Evolutionary conservation across 2,113 vertebrate genomes (phyloP).

Genomic region (Poeciliopsis turrubarensis): DNA sequence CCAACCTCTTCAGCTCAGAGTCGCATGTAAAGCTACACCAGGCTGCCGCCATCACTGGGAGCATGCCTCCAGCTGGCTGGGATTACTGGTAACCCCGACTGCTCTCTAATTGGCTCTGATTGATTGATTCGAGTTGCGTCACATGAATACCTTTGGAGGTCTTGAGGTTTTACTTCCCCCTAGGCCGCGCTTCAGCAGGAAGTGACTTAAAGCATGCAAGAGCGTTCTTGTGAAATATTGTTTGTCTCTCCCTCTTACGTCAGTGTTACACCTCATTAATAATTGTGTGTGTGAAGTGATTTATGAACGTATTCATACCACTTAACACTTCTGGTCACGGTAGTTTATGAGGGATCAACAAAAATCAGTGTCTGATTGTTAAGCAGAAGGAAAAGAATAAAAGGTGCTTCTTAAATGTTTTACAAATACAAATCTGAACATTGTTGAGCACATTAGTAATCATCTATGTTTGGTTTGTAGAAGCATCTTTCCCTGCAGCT

Average conservation of each 20-base stretch:
- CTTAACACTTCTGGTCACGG: constrained; percentile 1
- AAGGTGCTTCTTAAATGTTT: not conserved
- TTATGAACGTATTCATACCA: not conserved
- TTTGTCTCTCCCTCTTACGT: not conserved
- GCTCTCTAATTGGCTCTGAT: constrained; percentile 68
- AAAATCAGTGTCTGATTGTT: not conserved
- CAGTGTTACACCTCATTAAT: constrained; percentile 13
- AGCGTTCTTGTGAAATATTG: constrained; percentile 25
- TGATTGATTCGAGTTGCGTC: constrained; percentile 58
- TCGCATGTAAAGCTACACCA: constrained; percentile 11
- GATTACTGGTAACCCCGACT: constrained; percentile 52
- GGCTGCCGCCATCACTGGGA: constrained; percentile 37
- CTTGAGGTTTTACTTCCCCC: constrained; percentile 48
- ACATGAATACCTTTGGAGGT: constrained; percentile 32
- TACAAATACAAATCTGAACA: too few relatives aligned
- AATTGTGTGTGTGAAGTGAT: not conserved
- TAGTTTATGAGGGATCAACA: not conserved
- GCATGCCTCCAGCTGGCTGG: constrained; percentile 52
- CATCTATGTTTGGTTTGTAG: not conserved
- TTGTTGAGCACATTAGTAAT: not conserved
- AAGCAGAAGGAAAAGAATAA: not conserved
- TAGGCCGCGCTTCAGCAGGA: constrained; percentile 31
- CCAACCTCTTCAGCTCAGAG: not conserved
- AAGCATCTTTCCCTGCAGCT: not conserved
- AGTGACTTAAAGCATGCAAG: constrained; percentile 41